Base-by-base conservation (phyloP, 2,797 vertebrate species). In the Coregonus ussuriensis region DNA sequence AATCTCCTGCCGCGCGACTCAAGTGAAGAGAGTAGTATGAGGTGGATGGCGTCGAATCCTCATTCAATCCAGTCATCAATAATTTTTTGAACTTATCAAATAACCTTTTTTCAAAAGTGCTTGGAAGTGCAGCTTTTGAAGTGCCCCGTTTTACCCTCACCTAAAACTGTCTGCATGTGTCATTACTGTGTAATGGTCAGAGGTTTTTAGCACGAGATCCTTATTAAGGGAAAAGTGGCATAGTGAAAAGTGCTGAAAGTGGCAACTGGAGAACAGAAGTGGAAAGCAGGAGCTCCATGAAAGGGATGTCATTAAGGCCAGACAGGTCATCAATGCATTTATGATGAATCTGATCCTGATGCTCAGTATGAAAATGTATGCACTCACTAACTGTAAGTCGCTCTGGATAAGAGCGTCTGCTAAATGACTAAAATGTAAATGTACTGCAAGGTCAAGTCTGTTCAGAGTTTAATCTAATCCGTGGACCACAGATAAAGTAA, bases 281-380 rank as follows among this genome's bases (percentile, higher is more conserved):
- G 47, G 15, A 52, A 63, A 56, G 76, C 7, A 18, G 65, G 67
- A 75, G 74, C 15, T 78, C 75, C 74, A 84, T 88, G 84, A 88
- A 87, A 83, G 33, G 51, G 37, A 29, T 54, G 68, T 69, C 80
- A 59, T 33, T 35, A 18, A 41, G n/a, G 18, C 54, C n/a, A 41
- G 72, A 14, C 72, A 21, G 52, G 71, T 4, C 56, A 63, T 74
- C 18, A 21, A 35, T 41, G 9, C 16, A n/a, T 62, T 56, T 33
- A 16, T 59, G 71, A 56, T 59, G 56, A 47, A 63, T 63, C 11
- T 37, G n/a, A 11, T 14, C 35, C n/a, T 74, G 72, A 62, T 47
- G 9, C 9, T 74, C 52, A 74, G 13, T 51, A 25, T 25, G 25
- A 25, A 25, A 25, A 25, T 25, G 25, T 25, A 25, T 25, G 25